These are phyloP conservation scores for Melopsittacus undulatus DNA, from an alignment of 2,797 vertebrate genomes.

Conservation along the genomic window DNA sequence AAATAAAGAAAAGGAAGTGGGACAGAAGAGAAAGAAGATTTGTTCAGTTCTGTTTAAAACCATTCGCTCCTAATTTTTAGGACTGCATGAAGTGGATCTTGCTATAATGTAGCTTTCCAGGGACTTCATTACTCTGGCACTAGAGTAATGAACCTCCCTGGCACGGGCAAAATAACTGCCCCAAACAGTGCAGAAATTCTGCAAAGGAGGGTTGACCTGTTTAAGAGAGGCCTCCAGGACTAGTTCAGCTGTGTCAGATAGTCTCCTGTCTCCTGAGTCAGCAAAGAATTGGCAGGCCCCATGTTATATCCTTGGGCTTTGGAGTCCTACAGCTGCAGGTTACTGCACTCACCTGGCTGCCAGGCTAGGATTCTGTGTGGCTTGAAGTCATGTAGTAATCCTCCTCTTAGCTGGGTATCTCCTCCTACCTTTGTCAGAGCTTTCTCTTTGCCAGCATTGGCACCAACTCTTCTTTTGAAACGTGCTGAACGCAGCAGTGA, in stretches of 20 bases:
- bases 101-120: not conserved
- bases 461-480: not conserved
- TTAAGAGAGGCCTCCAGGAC: not conserved
- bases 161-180: not conserved
- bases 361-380: not conserved
- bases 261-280: not conserved
- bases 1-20: conserved; percentile 13
- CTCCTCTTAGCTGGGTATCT: not conserved
- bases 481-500: not conserved
- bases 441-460: not conserved
- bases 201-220: not conserved
- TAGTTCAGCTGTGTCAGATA: not conserved
- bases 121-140: not conserved
- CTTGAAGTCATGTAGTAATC: not conserved
- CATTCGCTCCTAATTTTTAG: not conserved
- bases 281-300: not conserved
- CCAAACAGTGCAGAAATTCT: not conserved
- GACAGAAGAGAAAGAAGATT: conserved; percentile 7
- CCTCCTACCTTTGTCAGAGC: not conserved
- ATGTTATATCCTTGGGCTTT: not conserved
- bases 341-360: not conserved
- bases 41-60: not conserved
- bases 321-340: not conserved
- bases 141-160: not conserved
- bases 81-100: not conserved